phyloP scores from a whole-genome alignment of 2,888 invertebrate species.

The Synergus japonicus region DNA sequence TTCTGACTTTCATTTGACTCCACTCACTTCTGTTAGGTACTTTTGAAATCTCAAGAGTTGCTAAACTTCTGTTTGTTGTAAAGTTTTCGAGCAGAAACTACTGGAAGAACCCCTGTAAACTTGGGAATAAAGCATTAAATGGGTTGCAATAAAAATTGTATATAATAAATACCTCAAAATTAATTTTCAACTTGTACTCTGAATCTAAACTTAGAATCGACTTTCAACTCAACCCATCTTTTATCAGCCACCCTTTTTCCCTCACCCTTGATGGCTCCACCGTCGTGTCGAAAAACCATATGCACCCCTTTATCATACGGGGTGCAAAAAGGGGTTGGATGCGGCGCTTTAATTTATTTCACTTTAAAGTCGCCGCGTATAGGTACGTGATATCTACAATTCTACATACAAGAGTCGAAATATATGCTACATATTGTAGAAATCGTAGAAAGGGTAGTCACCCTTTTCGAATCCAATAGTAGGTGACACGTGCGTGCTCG shows the following conservation, averaged over 20 bases:
- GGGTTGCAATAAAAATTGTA: neutral
- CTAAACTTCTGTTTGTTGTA: conserved; percentile 36
- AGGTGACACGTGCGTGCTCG: conserved; percentile 71
- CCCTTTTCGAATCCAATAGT: conserved; percentile 67
- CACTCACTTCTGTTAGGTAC: conserved; percentile 36
- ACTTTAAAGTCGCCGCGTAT: conserved; percentile 70
- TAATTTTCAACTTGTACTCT: neutral
- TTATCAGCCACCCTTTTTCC: neutral
- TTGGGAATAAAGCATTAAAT: neutral
- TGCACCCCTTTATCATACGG: conserved; percentile 19
- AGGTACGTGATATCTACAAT: conserved; percentile 58
- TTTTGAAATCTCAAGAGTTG: conserved; percentile 39
- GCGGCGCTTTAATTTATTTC: conserved; percentile 71
- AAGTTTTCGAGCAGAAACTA: conserved; percentile 41
- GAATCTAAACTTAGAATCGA: neutral
- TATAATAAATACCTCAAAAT: neutral
- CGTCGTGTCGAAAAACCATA: conserved; percentile 22
- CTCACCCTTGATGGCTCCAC: neutral
- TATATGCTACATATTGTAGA: conserved; percentile 24
- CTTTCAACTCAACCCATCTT: neutral
- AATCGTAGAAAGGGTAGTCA: conserved; percentile 55
- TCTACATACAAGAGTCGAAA: conserved; percentile 43
- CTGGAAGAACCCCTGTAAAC: conserved; percentile 13
- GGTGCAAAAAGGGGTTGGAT: conserved; percentile 30
- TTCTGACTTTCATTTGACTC: conserved; percentile 58